phyloP scores from a whole-genome alignment of 2,797 vertebrate species.

The Labroides dimidiatus region DNA sequence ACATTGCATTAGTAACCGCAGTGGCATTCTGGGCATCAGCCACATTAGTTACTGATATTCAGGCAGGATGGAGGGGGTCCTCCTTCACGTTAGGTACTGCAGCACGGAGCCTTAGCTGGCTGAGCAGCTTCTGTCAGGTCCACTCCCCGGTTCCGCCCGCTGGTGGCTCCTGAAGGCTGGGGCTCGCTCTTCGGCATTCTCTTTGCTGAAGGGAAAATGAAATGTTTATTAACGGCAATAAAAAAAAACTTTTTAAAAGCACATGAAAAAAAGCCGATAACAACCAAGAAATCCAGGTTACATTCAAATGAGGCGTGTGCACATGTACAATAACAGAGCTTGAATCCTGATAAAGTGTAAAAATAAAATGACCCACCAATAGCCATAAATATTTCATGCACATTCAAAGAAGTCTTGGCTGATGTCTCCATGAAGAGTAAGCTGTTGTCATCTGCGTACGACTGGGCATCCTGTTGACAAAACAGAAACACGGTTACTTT shows the following conservation, averaged over 20 bases:
- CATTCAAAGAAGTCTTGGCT: slow-evolving; percentile 99
- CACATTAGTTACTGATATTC: slow-evolving; percentile 92
- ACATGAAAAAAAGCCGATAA: no score
- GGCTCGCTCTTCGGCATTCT: slow-evolving; percentile 97
- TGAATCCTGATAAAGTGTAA: neutral
- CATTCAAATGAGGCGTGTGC: no score
- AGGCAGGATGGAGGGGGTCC: slow-evolving; percentile 70
- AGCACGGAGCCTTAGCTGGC: slow-evolving; percentile 93
- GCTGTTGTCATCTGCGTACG: slow-evolving; percentile 98
- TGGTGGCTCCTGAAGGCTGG: slow-evolving; percentile 88
- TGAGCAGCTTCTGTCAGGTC: slow-evolving; percentile 95
- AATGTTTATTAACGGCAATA: neutral
- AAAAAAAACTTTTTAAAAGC: neutral
- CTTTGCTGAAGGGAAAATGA: slow-evolving; percentile 86
- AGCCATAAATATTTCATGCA: slow-evolving; percentile 99
- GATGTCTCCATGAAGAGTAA: slow-evolving; percentile 99
- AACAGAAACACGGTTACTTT: slow-evolving; percentile 2
- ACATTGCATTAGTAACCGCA: slow-evolving; percentile 78
- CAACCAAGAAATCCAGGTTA: no score
- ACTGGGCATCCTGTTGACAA: slow-evolving; percentile 92
- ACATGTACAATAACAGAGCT: neutral
- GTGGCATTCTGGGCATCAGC: slow-evolving; percentile 69
- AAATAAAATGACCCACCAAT: slow-evolving; percentile 88
- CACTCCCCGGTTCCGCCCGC: slow-evolving; percentile 91
- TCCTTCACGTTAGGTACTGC: slow-evolving; percentile 91